Base-by-base conservation (phyloP, 2,797 vertebrate genomes). In the Clarias pachynema region DNA sequence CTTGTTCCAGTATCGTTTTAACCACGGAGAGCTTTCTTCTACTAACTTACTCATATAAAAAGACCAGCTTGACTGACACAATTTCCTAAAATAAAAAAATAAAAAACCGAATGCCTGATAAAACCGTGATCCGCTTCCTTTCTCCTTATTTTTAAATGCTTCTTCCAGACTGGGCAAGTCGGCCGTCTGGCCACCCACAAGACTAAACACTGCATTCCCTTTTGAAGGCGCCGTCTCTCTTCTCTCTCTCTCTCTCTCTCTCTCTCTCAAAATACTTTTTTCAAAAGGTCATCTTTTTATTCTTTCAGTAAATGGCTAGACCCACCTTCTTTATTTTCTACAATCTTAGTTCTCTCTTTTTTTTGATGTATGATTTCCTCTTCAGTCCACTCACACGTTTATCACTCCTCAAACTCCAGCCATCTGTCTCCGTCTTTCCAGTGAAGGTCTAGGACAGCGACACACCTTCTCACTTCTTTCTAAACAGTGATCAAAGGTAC, bases 121-220 rank as follows among this genome's bases (percentile, higher is more conserved):
- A 81, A 62, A 75, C 44, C 26, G 69, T 1, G 1, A 75, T 81
- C 84, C 49, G 59, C 68, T 75, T 85, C 79, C 59, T 53, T 14
- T 37, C 49, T 53, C 15, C 9, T 66, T 66, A 37, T n/a, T 68
- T 53, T 37, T 40, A 56, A 66, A 85, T 3, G 68, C 24, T 60
- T 80, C 69, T 57, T 57, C 49, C 63, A 84, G 37, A 87, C 79
- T 24, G 75, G 63, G 79, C 56, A 49, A 53, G 77, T 29, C 68
- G 26, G 53, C 79, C 24, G 87, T 79, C 79, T 63, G 66, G 59
- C 83, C 44, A 75, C 66, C 24, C 80, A 75, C 79, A 75, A 85
- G 86, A 87, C 65, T 86, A 86, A 86, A 86, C 79, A 66, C 15
- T 44, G 79, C 62, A 26, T 66, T 82, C 60, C 18, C 79, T 62